Conservation (phyloP, 2,888 invertebrate species). For the Cephus rjabovi region DNA sequence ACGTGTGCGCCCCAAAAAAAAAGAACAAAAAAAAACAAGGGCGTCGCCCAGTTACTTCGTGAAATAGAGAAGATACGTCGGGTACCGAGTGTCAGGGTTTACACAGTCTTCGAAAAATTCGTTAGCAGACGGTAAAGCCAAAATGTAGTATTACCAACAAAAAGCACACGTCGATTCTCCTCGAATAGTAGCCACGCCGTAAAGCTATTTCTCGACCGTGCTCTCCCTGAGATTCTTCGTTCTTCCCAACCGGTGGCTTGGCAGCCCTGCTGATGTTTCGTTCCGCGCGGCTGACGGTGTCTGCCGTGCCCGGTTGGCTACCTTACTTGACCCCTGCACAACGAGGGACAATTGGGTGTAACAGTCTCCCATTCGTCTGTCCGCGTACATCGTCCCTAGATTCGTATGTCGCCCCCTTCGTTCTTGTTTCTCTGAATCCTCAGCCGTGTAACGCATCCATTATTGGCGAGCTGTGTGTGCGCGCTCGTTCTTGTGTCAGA, state of each 20-base stretch:
- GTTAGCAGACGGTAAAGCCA: slow-evolving; percentile 22
- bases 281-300: slow-evolving; percentile 46
- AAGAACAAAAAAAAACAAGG: slow-evolving; percentile 18
- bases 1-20: slow-evolving; percentile 55
- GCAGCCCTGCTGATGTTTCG: neutral
- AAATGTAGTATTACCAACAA: slow-evolving; percentile 24
- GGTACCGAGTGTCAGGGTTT: neutral
- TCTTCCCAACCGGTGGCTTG: neutral
- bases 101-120: slow-evolving; percentile 9
- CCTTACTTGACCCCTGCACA: slow-evolving; percentile 66
- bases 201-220: neutral
- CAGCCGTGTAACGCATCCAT: slow-evolving; percentile 49
- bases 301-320: slow-evolving; percentile 56
- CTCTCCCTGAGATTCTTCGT: neutral
- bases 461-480: slow-evolving; percentile 26
- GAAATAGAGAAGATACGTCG: slow-evolving; percentile 1
- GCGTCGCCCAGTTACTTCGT: slow-evolving; percentile 28
- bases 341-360: slow-evolving; percentile 67
- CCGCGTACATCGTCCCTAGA: slow-evolving; percentile 36
- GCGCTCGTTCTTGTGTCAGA: slow-evolving; percentile 25
- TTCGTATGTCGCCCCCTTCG: slow-evolving; percentile 21
- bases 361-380: slow-evolving; percentile 65
- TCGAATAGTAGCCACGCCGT: neutral
- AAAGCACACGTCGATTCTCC: slow-evolving; percentile 20
- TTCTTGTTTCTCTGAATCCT: slow-evolving; percentile 52